Evolutionary conservation across 1,140 invertebrate species (phyloP).

Genomic region (Drosophila sp.): DNA sequence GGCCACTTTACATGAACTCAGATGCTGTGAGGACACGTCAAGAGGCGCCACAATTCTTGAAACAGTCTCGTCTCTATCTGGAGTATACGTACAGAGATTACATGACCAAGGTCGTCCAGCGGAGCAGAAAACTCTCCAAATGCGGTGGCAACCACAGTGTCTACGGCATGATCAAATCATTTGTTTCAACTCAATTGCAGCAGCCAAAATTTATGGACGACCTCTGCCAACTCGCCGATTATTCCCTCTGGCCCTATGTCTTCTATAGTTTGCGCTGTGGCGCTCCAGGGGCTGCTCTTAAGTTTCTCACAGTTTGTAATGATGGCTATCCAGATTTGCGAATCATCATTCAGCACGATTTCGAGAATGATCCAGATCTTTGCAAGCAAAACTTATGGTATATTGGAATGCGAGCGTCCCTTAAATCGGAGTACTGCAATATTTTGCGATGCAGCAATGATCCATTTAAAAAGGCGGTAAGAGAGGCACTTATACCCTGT

Average conservation of each 20-base stretch:
- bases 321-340: background rate
- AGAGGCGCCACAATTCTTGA: background rate
- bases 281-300: background rate
- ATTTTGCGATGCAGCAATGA: background rate
- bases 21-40: background rate
- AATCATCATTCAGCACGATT: background rate
- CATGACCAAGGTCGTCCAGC: background rate
- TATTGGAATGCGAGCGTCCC: background rate
- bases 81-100: background rate
- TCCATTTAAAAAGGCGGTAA: slow-evolving; percentile 17
- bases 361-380: background rate
- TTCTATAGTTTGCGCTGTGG: slow-evolving; percentile 14
- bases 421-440: background rate
- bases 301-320: slow-evolving; percentile 8
- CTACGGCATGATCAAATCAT: background rate
- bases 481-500: background rate
- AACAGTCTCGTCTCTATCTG: background rate
- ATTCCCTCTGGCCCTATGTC: slow-evolving; percentile 1
- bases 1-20: too few relatives aligned
- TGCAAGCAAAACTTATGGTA: background rate
- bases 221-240: background rate
- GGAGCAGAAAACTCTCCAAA: background rate
- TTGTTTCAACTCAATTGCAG: background rate
- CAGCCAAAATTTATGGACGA: too few relatives aligned
- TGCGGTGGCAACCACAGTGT: background rate